phyloP scores from a whole-genome alignment of 30 jellyfish, hydroid and myxozoan species.

The Hydra vulgaris region DNA sequence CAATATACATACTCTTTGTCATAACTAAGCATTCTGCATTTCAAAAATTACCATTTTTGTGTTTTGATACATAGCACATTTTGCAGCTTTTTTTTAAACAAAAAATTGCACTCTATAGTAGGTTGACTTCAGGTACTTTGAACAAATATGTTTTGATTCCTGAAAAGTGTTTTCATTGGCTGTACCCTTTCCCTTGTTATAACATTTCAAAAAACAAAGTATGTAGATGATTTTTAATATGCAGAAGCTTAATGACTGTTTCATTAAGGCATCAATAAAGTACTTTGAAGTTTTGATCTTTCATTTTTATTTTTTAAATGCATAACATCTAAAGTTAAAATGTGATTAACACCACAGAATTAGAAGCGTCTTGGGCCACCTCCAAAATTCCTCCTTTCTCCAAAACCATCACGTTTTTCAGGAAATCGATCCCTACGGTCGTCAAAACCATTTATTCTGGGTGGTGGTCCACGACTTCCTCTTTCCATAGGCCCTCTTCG shows the following conservation, averaged over 20 bases:
- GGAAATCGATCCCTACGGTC: conserved; percentile 18
- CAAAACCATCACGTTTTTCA: conserved; percentile 22
- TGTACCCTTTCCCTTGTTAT: too few relatives aligned
- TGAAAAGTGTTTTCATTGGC: too few relatives aligned
- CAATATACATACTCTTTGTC: neutral
- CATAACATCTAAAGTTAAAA: neutral
- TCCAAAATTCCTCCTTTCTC: conserved; percentile 24
- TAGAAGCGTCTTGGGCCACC: conserved; percentile 37
- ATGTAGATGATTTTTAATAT: too few relatives aligned
- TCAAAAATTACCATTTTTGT: too few relatives aligned
- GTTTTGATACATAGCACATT: too few relatives aligned
- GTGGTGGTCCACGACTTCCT: conserved; percentile 25
- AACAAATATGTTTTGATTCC: too few relatives aligned
- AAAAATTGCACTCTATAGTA: too few relatives aligned
- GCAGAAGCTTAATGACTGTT: too few relatives aligned
- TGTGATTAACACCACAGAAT: neutral
- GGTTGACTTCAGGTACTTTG: too few relatives aligned
- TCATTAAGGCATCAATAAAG: neutral
- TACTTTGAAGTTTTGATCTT: neutral
- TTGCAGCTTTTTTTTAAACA: too few relatives aligned
- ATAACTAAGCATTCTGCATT: too few relatives aligned
- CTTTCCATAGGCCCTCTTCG: conserved; percentile 7
- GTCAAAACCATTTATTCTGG: conserved; percentile 13
- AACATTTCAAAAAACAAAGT: too few relatives aligned
- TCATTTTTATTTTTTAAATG: neutral